Conservation (phyloP, 2,888 invertebrate species). For the Macrosoma leucophasiata region DNA sequence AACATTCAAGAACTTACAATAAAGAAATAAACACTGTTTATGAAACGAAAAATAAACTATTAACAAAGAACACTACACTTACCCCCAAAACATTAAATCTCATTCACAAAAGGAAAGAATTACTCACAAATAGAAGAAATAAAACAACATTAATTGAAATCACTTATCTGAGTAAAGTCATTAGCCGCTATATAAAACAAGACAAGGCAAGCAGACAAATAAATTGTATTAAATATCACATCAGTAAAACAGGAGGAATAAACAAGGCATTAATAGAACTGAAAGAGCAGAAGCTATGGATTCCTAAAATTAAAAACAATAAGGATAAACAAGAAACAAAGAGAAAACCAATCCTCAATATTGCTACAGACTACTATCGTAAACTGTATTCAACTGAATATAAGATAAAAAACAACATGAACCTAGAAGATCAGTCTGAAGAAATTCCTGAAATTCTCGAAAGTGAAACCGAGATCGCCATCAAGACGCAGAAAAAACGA, state of each 20-base stretch:
- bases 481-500: slow-evolving; percentile 4
- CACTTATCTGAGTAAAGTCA: too few species aligned
- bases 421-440: slow-evolving; percentile 4
- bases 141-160: too few species aligned
- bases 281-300: slow-evolving; percentile 14
- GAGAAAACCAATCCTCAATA: slow-evolving; percentile 8
- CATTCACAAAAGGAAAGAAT: too few species aligned
- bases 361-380: slow-evolving; percentile 6
- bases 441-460: slow-evolving; percentile 17
- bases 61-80: too few species aligned
- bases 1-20: too few species aligned
- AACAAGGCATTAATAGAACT: slow-evolving; percentile 21
- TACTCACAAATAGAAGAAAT: too few species aligned
- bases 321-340: not conserved
- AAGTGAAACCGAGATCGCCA: slow-evolving; percentile 22
- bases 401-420: slow-evolving; percentile 1
- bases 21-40: too few species aligned
- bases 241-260: not conserved
- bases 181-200: too few species aligned
- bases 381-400: slow-evolving; percentile 6
- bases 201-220: too few species aligned
- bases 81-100: too few species aligned
- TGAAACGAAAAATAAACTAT: too few species aligned
- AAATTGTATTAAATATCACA: not conserved
- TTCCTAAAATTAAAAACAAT: slow-evolving; percentile 8